phyloP scores from a whole-genome alignment of 92 coral and sea anemone species.

The Epizoanthus fatuus region DNA sequence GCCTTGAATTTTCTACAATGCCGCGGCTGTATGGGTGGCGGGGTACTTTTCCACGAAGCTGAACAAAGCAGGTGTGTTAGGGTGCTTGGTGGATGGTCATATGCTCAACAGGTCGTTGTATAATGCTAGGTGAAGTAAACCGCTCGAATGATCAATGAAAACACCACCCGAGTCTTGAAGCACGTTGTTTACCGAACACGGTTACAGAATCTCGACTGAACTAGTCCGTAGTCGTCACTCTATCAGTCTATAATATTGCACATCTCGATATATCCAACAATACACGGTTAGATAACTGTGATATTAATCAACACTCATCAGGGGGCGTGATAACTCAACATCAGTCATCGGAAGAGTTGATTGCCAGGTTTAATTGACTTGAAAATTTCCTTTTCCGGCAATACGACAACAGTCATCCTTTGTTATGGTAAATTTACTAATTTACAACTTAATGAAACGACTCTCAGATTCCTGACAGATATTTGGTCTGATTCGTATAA shows the following conservation, averaged over 20 bases:
- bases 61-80: too few species aligned
- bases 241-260: slow-evolving; percentile 22
- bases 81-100: too few species aligned
- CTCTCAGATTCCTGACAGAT: not conserved
- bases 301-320: not conserved
- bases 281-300: slow-evolving; percentile 14
- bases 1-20: too few species aligned
- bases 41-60: too few species aligned
- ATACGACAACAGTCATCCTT: not conserved
- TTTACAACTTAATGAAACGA: not conserved
- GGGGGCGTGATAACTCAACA: slow-evolving; percentile 16
- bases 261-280: slow-evolving; percentile 14
- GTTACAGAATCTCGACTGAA: slow-evolving; percentile 26
- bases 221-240: slow-evolving; percentile 7
- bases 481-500: not conserved
- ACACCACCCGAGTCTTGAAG: not conserved
- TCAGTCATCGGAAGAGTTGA: slow-evolving; percentile 15
- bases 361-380: not conserved
- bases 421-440: slow-evolving; percentile 7
- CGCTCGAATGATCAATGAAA: not conserved
- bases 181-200: slow-evolving; percentile 40
- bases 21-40: too few species aligned
- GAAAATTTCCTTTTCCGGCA: slow-evolving; percentile 28
- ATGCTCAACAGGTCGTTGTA: too few species aligned
- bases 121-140: too few species aligned